These are phyloP conservation scores for Melospiza melodia DNA, from an alignment of 2,113 vertebrate species.

Conservation along the genomic window DNA sequence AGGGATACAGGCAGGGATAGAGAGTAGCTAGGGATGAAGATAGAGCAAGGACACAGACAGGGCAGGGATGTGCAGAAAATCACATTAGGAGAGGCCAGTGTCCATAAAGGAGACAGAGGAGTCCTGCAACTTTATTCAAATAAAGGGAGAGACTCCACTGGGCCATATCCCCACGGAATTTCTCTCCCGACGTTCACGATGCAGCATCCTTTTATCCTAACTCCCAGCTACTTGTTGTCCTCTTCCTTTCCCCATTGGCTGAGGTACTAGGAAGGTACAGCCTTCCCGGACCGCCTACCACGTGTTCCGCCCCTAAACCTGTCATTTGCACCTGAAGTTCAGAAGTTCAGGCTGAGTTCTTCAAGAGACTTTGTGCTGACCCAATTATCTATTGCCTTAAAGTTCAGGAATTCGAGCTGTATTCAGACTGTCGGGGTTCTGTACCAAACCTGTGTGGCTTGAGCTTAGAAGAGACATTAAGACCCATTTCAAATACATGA, in stretches of 20 bases:
- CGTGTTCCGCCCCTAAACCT: background rate
- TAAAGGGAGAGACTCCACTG: background rate
- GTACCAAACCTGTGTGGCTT: background rate
- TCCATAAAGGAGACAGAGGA: background rate
- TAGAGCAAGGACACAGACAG: background rate
- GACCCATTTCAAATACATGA: background rate
- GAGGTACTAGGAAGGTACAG: background rate
- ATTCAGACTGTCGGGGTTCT: background rate
- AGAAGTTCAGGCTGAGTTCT: background rate
- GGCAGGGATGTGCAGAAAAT: background rate
- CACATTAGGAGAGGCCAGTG: background rate
- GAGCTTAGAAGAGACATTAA: background rate
- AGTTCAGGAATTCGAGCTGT: background rate
- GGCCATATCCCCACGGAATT: accelerated
- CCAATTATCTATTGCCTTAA: background rate
- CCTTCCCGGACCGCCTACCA: background rate
- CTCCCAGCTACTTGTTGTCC: background rate
- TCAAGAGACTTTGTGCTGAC: background rate
- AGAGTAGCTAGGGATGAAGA: background rate
- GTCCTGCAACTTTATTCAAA: background rate
- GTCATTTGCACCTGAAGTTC: background rate
- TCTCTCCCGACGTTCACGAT: accelerated
- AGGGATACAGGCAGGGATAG: background rate
- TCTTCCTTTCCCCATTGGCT: background rate
- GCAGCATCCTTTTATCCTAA: background rate